phyloP scores from a whole-genome alignment of 92 coral and sea anemone genomes.

The Heteractis magnifica region DNA sequence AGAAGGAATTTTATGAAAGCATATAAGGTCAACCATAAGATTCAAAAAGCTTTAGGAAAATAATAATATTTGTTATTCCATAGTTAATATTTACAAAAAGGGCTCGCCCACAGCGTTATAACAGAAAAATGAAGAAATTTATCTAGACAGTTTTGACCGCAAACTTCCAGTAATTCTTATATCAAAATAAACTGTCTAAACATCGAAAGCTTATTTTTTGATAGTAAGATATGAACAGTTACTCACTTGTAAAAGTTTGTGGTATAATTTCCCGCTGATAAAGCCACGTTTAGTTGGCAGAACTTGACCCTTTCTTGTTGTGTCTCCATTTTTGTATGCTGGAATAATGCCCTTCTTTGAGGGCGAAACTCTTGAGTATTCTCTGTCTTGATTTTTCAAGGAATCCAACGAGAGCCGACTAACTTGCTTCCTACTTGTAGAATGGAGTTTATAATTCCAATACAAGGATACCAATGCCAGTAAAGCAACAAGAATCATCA shows the following conservation, averaged over 20 bases:
- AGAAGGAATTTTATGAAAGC: not conserved
- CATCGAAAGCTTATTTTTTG: not conserved
- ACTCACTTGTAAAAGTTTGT: conserved; percentile 19
- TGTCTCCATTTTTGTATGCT: not conserved
- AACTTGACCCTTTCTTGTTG: not conserved
- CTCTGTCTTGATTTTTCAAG: not conserved
- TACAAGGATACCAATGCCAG: conserved; percentile 16
- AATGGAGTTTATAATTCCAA: conserved; percentile 15
- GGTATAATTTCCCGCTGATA: not conserved
- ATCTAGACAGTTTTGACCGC: not conserved
- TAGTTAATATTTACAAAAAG: not conserved
- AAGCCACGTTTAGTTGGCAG: not conserved
- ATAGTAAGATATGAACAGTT: not conserved
- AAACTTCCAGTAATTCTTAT: not conserved
- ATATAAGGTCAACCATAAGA: not conserved
- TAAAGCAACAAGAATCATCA: not conserved
- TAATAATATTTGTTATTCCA: not conserved
- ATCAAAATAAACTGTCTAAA: not conserved
- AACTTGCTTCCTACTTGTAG: not conserved
- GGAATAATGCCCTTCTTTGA: conserved; percentile 1
- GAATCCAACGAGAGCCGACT: not conserved
- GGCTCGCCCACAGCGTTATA: not conserved
- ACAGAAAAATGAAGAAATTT: not conserved
- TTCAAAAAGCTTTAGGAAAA: not conserved
- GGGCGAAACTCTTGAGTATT: not conserved